Percentiles rank a stretch among this genome's conserved stretches.
These are phyloP conservation scores for Pachypeltis micranthus DNA, from an alignment of 1,140 invertebrate species.

Conservation along the genomic window DNA sequence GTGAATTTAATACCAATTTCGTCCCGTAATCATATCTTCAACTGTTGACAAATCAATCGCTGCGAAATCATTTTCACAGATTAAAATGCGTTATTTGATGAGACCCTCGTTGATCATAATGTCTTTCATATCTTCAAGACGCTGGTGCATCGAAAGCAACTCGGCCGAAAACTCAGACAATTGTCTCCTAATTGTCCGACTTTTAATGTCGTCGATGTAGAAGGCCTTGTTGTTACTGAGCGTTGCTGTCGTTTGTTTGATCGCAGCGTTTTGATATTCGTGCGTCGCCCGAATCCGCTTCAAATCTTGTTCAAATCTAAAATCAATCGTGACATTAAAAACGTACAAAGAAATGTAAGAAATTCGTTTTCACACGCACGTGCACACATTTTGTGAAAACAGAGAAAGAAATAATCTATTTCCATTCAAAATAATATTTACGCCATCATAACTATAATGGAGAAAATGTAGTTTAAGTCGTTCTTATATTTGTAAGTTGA, in stretches of 20 bases:
- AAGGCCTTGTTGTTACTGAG: slow-evolving; percentile 1
- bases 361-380: no score
- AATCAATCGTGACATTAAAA: slow-evolving; percentile 8
- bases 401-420: no score
- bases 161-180: slow-evolving; percentile 2
- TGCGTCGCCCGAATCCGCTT: background rate
- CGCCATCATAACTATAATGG: no score
- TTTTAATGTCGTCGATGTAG: slow-evolving; percentile 11
- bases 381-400: no score
- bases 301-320: slow-evolving; percentile 7
- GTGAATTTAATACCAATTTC: no score
- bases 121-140: slow-evolving; percentile 6
- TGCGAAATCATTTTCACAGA: no score
- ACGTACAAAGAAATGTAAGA: background rate
- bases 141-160: background rate
- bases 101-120: background rate
- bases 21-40: no score
- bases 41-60: no score
- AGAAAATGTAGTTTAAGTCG: no score
- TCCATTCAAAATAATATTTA: no score
- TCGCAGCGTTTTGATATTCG: slow-evolving; percentile 1
- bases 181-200: background rate
- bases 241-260: background rate
- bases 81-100: slow-evolving; percentile 1
- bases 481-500: no score